Base-by-base conservation (phyloP, 64 coral and sea anemone genomes). In the Montipora foliosa region DNA sequence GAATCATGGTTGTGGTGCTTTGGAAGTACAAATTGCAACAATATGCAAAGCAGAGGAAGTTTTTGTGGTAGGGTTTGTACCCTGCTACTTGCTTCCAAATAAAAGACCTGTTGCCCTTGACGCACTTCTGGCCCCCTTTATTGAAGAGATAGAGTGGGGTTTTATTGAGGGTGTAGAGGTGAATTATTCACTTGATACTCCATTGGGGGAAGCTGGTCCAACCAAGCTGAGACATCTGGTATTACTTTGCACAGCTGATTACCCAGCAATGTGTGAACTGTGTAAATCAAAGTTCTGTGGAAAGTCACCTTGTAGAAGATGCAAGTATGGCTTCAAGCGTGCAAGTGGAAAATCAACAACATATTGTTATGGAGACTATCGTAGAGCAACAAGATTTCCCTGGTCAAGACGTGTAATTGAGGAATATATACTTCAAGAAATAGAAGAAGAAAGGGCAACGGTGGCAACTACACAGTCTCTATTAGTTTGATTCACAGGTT, bases 241-340 rank as follows among this genome's bases (percentile, higher is more conserved):
- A 53, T n/a, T 92, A 70, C 80, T 92, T 29, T 92, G 90, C 64
- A 92, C 90, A 71, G 90, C 79, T 11, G 89, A 91, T 73, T 79
- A 91, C 45, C 89, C 90, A 83, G 78, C 61, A 83, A 79, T 83
- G 73, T 83, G 90, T 84, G 90, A 92, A 83, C 46, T 37, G 29
- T 50, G 80, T 75, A 92, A 92, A 61, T n/a, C 85, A 47, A 92
- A 92, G 77, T 74, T 68, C 24, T 75, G 51, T 76, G 91, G 91
- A 37, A 92, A 92, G 70, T 55, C 52, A 46, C 44, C 91, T 66
- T 92, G 91, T 75, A 69, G 91, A 77, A 70, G 81, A 61, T 92
- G 91, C 61, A 20, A 92, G 51, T 25, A 75, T 86, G 84, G 80
- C 85, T 69, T 69, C 44, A 85, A 59, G 60, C 91, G 19, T 70